phyloP scores from a whole-genome alignment of 2,113 vertebrate genomes.

The Rattus rattus region DNA sequence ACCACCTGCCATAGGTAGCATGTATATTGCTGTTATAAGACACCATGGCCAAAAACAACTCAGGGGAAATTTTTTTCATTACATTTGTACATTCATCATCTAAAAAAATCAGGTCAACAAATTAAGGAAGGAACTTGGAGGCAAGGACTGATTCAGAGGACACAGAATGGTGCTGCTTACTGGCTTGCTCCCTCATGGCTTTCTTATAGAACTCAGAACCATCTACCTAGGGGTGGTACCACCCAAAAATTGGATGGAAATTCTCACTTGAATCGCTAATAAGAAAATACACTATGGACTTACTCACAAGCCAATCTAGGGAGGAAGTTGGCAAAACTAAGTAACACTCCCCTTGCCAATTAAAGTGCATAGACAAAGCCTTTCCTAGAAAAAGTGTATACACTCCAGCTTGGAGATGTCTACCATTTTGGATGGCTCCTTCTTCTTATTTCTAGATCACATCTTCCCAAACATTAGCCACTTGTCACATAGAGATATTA shows the following conservation, averaged over 20 bases:
- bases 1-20: too few relatives aligned
- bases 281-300: neutral
- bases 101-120: neutral
- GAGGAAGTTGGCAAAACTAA: neutral
- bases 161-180: neutral
- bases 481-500: neutral
- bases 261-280: neutral
- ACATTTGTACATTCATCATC: neutral
- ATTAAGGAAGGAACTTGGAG: neutral
- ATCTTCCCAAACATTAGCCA: neutral
- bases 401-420: neutral
- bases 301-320: neutral
- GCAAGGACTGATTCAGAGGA: neutral
- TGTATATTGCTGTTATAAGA: neutral
- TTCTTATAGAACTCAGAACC: neutral
- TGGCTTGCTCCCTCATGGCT: neutral
- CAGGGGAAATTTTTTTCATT: neutral
- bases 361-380: accelerated
- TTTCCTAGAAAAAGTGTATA: neutral
- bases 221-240: too few relatives aligned
- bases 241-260: neutral
- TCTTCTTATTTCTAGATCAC: neutral
- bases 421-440: neutral
- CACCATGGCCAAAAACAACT: neutral
- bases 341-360: neutral